Base-by-base conservation (phyloP, 2,797 vertebrate genomes). In the Gymnothorax javanicus region DNA sequence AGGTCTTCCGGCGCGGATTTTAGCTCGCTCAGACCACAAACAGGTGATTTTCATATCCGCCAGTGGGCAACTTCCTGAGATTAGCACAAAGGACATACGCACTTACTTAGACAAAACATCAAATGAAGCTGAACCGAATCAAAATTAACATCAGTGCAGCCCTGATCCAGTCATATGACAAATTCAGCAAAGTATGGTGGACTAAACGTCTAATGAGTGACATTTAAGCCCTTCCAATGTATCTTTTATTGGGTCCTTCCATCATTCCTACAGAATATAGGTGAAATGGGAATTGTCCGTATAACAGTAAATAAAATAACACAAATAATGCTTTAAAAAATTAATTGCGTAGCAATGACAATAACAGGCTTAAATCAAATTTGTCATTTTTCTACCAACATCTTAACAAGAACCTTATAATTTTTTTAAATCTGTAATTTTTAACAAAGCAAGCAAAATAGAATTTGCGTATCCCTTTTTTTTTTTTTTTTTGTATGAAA, bases 361-460 rank as follows among this genome's bases (percentile, higher is more conserved):
- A 85, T 23, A 82, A 85, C 13, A 85, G 25, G 27, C 43, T 84
- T 90, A 89, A 92, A 87, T 91, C 85, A 88, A 83, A 89, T 50
- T 3, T 12, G 85, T 84, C 81, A 85, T 82, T 89, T 86, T 11
- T 50, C 59, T 11, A 50, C 33, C 77, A 88, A 87, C 87, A 1
- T 17, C 90, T 84, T 87, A 27, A 64, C 57, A 86, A 89, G 20
- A 87, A 91, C 89, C 87, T 88, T 64, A n/a, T 5, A 23, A 2
- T 43, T 33, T 77, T 50, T 50, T 15, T 4, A 64, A 83, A 87
- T 73, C 86, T 83, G 73, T 88, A 89, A 91, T 91, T 90, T 88
- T 85, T 84, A 88, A 88, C 88, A 87, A 71, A 50, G 67, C 73
- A 85, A 89, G 89, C 89, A 88, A 90, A 90, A 89, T 89, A 87